Conservation (phyloP, 2,797 vertebrate species). For the Todus mexicanus region DNA sequence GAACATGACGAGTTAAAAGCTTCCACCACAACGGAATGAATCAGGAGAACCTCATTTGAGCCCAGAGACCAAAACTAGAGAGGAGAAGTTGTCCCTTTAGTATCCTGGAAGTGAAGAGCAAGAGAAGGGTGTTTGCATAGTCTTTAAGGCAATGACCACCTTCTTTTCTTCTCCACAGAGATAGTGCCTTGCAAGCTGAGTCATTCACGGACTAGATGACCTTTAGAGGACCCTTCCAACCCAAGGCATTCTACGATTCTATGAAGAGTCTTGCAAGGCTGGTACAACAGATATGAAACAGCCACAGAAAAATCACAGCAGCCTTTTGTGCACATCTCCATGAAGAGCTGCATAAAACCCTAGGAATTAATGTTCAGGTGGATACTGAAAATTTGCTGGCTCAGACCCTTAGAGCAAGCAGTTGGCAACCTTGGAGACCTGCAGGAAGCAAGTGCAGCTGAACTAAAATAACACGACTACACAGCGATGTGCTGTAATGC, state of each 20-base stretch:
- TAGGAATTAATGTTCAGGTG: not conserved
- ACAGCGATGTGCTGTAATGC: not conserved
- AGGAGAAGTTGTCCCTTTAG: not conserved
- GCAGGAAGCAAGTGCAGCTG: not conserved
- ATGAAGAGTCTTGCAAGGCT: not conserved
- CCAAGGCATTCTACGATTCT: too few relatives aligned
- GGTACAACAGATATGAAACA: not conserved
- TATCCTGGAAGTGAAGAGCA: not conserved
- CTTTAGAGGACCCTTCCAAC: too few relatives aligned
- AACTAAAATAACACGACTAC: not conserved
- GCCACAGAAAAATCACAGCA: not conserved
- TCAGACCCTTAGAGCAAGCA: not conserved
- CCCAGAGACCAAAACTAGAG: not conserved
- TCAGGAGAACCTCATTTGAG: not conserved
- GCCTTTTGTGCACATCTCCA: not conserved
- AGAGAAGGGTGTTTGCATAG: not conserved
- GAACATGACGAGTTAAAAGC: not conserved
- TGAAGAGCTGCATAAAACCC: not conserved
- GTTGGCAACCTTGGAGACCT: not conserved
- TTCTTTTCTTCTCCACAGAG: not conserved
- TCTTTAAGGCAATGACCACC: not conserved
- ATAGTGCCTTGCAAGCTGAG: fast-evolving
- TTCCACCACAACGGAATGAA: not conserved
- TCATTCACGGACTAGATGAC: too few relatives aligned
- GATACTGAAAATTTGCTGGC: not conserved